Conservation (phyloP, 2,113 vertebrate species). For the Vanacampus margaritifer region DNA sequence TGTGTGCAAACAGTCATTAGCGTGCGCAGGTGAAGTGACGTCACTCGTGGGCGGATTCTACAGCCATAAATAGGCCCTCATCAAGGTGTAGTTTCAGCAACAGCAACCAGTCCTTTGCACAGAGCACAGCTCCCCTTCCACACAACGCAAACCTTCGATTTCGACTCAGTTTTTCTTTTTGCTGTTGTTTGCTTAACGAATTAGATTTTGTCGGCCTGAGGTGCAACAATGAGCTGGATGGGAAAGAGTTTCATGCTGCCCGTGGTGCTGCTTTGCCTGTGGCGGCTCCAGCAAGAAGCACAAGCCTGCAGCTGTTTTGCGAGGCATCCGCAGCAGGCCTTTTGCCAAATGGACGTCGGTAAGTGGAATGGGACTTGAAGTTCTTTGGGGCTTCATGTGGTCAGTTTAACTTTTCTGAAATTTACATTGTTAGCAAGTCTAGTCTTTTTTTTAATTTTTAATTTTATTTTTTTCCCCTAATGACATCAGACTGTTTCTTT, state of each 20-base stretch:
- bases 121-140: background rate
- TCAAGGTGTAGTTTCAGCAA: no score
- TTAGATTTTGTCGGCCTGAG: background rate
- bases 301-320: background rate
- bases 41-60: background rate
- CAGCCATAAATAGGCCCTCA: no score
- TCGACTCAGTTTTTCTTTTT: no score
- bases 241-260: background rate
- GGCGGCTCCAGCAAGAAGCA: background rate
- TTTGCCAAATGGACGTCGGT: background rate
- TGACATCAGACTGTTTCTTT: no score
- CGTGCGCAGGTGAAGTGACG: background rate
- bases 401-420: no score
- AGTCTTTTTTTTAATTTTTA: no score
- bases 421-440: no score
- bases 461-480: no score
- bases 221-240: background rate
- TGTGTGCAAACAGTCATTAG: no score
- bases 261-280: background rate
- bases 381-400: no score
- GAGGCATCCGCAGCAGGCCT: background rate
- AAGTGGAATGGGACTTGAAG: background rate
- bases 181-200: background rate
- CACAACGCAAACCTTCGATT: background rate
- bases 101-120: no score